Evolutionary conservation across 2,888 invertebrate genomes (phyloP).

Genomic region (Electrophaes corylata): DNA sequence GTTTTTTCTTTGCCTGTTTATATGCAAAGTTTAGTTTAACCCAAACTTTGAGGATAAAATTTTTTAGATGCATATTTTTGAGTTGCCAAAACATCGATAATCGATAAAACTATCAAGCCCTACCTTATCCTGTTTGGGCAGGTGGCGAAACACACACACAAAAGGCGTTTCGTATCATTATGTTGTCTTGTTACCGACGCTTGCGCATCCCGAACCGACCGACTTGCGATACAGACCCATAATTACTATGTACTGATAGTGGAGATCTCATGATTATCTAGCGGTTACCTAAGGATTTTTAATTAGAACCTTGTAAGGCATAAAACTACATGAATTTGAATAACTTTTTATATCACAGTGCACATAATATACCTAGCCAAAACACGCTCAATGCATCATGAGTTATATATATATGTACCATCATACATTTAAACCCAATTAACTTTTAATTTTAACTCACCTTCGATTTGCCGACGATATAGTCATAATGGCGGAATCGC

Average conservation of each 20-base stretch:
- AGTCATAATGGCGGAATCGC: no score
- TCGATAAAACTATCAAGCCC: conserved; percentile 26
- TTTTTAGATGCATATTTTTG: not conserved
- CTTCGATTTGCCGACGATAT: no score
- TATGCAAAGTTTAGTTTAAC: no score
- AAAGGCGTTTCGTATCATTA: conserved; percentile 79
- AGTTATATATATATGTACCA: no score
- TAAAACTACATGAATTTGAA: not conserved
- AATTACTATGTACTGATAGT: conserved; percentile 74
- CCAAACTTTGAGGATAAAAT: no score
- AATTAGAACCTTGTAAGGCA: not conserved
- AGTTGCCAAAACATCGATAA: conserved; percentile 44
- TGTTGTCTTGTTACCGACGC: conserved; percentile 82
- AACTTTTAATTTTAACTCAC: no score
- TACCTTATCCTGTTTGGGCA: conserved; percentile 76
- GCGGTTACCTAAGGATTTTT: conserved; percentile 22
- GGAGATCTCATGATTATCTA: conserved; percentile 52
- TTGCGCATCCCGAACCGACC: conserved; percentile 66
- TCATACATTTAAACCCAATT: no score
- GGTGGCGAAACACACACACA: conserved; percentile 82
- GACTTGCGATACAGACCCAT: conserved; percentile 70
- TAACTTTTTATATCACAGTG: not conserved
- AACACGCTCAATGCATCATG: no score
- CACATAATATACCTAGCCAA: no score
- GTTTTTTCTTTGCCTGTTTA: no score